These are phyloP conservation scores for Fratercula arctica DNA, from an alignment of 2,797 vertebrate species.

Conservation along the genomic window DNA sequence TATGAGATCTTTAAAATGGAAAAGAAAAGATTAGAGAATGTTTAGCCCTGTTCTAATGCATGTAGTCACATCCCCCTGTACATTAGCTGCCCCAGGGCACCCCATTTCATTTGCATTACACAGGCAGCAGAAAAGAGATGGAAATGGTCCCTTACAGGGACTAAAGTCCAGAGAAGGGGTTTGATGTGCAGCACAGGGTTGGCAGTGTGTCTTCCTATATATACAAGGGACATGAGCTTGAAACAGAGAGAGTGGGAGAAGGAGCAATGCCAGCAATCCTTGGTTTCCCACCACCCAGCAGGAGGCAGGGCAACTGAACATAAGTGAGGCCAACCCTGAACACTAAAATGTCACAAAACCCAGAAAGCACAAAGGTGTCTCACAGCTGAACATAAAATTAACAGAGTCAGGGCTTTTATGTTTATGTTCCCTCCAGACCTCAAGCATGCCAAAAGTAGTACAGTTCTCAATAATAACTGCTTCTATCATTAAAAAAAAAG, in stretches of 20 bases:
- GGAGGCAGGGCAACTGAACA: not conserved
- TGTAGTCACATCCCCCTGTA: not conserved
- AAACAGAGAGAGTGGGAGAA: not conserved
- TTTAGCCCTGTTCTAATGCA: not conserved
- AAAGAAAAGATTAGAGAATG: not conserved
- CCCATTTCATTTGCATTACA: not conserved
- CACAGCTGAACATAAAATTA: not conserved
- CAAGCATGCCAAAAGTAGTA: not conserved
- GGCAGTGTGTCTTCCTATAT: not conserved
- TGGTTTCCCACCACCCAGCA: not conserved
- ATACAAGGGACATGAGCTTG: not conserved
- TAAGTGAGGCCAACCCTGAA: not conserved
- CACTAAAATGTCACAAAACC: not conserved
- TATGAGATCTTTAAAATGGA: not conserved
- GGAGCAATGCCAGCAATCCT: not conserved
- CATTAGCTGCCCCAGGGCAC: not conserved
- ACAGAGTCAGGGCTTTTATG: not conserved
- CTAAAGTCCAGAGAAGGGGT: not conserved
- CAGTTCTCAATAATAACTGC: not conserved
- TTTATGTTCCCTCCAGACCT: not conserved
- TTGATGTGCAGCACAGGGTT: not conserved
- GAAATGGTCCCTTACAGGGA: not conserved
- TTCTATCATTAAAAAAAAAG: not conserved
- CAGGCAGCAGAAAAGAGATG: not conserved
- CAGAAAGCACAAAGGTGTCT: not conserved